Base-by-base conservation (phyloP, 2,888 invertebrate species). In the Orchesellides sinensis region DNA sequence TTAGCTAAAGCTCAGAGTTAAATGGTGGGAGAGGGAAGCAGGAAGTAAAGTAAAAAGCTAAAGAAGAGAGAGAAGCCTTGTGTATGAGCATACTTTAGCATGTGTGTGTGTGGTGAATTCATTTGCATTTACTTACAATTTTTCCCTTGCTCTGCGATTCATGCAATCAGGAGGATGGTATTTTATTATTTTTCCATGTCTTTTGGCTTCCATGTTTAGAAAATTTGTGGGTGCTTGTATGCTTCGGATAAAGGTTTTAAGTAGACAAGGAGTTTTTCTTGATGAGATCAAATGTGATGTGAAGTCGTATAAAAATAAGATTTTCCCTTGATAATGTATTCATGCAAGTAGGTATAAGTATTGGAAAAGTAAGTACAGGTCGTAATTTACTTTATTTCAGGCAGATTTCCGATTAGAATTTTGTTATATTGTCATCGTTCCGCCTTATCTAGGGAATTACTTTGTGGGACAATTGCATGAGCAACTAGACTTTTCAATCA, bases 261-360 rank as follows among this genome's bases (percentile, higher is more conserved):
- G 70, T 23, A 70, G 35, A 70, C 49, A 27, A 73, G 61, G 47
- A 63, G 47, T 61, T 73, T 63, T 72, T 25, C 19, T 40, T 75
- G 75, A 75, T 75, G 75, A 75, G 75, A 75, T 75, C 75, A 75
- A 75, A 74, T 74, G 74, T 74, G 65, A 75, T 75, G 65, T 25
- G 25, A 66, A 75, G 75, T 66, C 75, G 66, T 66, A 75, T 75
- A 75, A n/a, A n/a, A 75, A 75, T 75, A 75, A 66, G 75, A 75
- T 75, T 75, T 52, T 40, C 35, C 35, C 23, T 27, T 63, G 63
- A 63, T 63, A 65, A 10, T 29, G 6, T 32, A 70, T 54, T 29
- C n/a, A 23, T 27, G 63, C 59, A 35, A 47, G 45, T 2, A 45
- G 21, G 73, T 63, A 63, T 73, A 73, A 73, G 32, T 17, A n/a